Percentiles rank a stretch among this genome's conserved stretches.
phyloP scores from a whole-genome alignment of 2,888 invertebrate species.

The Drosophila melanosoma region DNA sequence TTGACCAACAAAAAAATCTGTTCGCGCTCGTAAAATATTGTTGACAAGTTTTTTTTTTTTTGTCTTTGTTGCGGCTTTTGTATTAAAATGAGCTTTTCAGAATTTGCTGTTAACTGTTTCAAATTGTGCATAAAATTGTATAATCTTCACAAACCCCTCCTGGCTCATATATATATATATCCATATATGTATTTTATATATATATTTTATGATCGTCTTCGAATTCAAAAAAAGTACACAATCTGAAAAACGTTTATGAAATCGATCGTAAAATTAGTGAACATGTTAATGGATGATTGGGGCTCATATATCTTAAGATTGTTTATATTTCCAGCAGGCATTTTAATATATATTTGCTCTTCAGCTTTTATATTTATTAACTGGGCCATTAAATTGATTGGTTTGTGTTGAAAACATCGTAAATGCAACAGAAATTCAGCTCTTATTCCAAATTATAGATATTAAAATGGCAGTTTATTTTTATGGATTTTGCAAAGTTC shows the following conservation, averaged over 20 bases:
- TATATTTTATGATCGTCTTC: slow-evolving; percentile 49
- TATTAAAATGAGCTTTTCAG: slow-evolving; percentile 74
- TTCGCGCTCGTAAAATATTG: slow-evolving; percentile 74
- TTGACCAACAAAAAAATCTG: slow-evolving; percentile 48
- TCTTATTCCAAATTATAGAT: background rate
- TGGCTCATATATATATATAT: background rate
- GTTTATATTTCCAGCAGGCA: slow-evolving; percentile 26
- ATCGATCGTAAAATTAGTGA: slow-evolving; percentile 78
- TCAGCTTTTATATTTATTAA: slow-evolving; percentile 45
- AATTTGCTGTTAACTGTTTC: slow-evolving; percentile 80
- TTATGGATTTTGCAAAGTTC: background rate
- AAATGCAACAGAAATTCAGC: slow-evolving; percentile 34
- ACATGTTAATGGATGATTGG: slow-evolving; percentile 82
- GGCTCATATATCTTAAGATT: slow-evolving; percentile 64
- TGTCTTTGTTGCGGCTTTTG: slow-evolving; percentile 59
- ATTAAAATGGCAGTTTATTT: background rate
- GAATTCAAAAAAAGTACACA: slow-evolving; percentile 26
- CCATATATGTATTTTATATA: background rate
- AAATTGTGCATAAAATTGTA: slow-evolving; percentile 80
- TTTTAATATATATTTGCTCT: slow-evolving; percentile 49
- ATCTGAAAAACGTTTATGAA: slow-evolving; percentile 64
- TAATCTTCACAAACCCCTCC: slow-evolving; percentile 58
- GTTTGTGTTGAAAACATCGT: slow-evolving; percentile 72
- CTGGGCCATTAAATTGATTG: slow-evolving; percentile 68
- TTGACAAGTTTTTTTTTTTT: slow-evolving; percentile 71